These are phyloP conservation scores for Oreochromis grahami DNA, from an alignment of 2,797 vertebrate genomes.

Conservation along the genomic window DNA sequence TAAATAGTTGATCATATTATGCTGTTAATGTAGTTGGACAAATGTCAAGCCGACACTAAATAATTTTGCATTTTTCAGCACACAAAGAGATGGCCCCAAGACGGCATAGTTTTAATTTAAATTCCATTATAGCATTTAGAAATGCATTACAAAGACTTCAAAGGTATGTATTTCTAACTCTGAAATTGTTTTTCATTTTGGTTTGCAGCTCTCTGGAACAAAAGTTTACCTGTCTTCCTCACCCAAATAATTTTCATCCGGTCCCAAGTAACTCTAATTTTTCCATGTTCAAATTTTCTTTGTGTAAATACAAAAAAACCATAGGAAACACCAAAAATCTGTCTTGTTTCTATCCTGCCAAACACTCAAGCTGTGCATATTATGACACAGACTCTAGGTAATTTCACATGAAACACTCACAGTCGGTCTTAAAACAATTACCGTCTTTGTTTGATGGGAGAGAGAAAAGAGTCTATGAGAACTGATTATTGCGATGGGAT, in stretches of 20 bases:
- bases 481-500: slow-evolving; percentile 73
- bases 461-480: slow-evolving; percentile 68
- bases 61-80: neutral
- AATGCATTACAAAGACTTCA: neutral
- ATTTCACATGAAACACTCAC: slow-evolving; percentile 63
- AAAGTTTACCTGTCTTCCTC: neutral
- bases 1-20: neutral
- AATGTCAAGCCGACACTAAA: neutral
- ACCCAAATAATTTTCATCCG: neutral
- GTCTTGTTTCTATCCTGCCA: slow-evolving; percentile 20
- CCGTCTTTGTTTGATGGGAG: slow-evolving; percentile 66
- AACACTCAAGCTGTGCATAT: slow-evolving; percentile 42
- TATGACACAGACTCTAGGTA: slow-evolving; percentile 56
- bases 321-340: slow-evolving; percentile 1
- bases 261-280: neutral
- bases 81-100: neutral
- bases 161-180: neutral
- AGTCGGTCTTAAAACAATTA: slow-evolving; percentile 74
- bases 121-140: neutral
- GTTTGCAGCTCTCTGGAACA: neutral
- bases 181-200: neutral
- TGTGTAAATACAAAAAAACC: neutral
- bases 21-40: neutral
- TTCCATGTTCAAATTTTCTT: neutral
- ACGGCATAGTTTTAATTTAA: neutral